Percentiles rank a stretch among this genome's conserved stretches.
These are phyloP conservation scores for Helleia helle DNA, from an alignment of 2,888 invertebrate species.

Conservation along the genomic window DNA sequence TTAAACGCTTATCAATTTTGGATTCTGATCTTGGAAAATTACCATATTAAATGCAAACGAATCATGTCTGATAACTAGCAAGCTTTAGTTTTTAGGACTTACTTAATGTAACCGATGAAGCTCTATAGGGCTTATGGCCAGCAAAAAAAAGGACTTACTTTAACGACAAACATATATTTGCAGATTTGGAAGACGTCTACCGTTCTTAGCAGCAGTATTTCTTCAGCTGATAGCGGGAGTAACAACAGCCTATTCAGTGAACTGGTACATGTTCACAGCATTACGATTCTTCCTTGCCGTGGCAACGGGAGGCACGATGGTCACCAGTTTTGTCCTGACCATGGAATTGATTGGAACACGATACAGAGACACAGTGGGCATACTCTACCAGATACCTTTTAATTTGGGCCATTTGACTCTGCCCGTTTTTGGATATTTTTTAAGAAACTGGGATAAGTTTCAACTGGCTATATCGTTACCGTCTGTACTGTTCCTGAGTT, in stretches of 20 bases:
- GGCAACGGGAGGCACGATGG: slow-evolving; percentile 89
- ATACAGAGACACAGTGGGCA: slow-evolving; percentile 80
- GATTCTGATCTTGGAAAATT: too few relatives aligned
- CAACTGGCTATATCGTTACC: slow-evolving; percentile 80
- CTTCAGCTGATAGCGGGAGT: slow-evolving; percentile 82
- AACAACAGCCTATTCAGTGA: slow-evolving; percentile 80
- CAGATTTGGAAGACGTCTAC: slow-evolving; percentile 84
- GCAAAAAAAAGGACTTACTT: too few relatives aligned
- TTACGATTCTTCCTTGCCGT: slow-evolving; percentile 82
- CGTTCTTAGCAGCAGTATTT: slow-evolving; percentile 81
- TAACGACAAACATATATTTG: slow-evolving; percentile 20
- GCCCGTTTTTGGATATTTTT: slow-evolving; percentile 76
- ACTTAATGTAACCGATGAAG: too few relatives aligned
- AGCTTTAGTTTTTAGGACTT: too few relatives aligned
- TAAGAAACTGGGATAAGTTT: slow-evolving; percentile 79
- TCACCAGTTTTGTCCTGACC: slow-evolving; percentile 80
- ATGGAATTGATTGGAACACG: slow-evolving; percentile 79
- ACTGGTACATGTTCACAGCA: slow-evolving; percentile 77
- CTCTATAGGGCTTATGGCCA: too few relatives aligned
- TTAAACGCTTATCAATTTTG: too few relatives aligned
- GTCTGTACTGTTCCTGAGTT: slow-evolving; percentile 76
- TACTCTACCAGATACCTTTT: slow-evolving; percentile 79
- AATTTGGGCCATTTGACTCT: slow-evolving; percentile 79
- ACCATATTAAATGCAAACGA: too few relatives aligned
- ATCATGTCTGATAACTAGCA: too few relatives aligned